A percentile compares a stretch with the other conserved stretches of the same genome.
These are phyloP conservation scores for Drosophila melanica DNA, from an alignment of 1,140 invertebrate species.

Conservation along the genomic window DNA sequence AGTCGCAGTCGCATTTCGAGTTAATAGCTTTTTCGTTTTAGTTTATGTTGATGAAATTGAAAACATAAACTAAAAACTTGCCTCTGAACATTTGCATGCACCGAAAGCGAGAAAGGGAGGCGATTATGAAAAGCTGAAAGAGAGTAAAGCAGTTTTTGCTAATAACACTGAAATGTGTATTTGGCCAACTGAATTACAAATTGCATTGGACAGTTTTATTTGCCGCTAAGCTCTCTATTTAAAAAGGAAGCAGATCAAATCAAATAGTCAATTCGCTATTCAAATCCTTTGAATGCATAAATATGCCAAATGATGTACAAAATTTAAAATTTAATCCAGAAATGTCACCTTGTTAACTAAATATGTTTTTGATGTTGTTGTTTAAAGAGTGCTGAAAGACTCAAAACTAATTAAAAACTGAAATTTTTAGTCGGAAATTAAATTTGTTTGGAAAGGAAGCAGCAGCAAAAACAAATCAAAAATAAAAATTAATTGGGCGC, in stretches of 20 bases:
- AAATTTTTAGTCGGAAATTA: slow-evolving; percentile 24
- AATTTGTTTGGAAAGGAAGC: slow-evolving; percentile 20
- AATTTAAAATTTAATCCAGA: no score
- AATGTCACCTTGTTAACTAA: no score
- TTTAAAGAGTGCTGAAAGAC: background rate
- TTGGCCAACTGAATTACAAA: background rate
- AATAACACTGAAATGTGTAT: background rate
- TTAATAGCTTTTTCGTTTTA: slow-evolving; percentile 58
- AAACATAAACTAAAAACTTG: slow-evolving; percentile 38
- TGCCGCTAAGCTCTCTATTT: background rate
- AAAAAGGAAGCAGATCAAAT: background rate
- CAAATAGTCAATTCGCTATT: no score
- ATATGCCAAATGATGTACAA: no score
- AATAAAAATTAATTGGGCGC: no score
- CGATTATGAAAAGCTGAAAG: slow-evolving; percentile 3
- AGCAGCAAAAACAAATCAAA: background rate
- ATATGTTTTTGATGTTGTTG: background rate
- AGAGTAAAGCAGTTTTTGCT: background rate
- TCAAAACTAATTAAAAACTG: background rate
- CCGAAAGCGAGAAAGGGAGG: background rate
- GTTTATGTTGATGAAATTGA: slow-evolving; percentile 49
- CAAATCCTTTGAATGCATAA: no score
- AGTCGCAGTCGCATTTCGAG: slow-evolving; percentile 30
- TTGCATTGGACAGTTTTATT: background rate
- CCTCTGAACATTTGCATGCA: slow-evolving; percentile 20